These are phyloP conservation scores for Gibbula magus DNA, from an alignment of 2,888 invertebrate species.

Conservation along the genomic window DNA sequence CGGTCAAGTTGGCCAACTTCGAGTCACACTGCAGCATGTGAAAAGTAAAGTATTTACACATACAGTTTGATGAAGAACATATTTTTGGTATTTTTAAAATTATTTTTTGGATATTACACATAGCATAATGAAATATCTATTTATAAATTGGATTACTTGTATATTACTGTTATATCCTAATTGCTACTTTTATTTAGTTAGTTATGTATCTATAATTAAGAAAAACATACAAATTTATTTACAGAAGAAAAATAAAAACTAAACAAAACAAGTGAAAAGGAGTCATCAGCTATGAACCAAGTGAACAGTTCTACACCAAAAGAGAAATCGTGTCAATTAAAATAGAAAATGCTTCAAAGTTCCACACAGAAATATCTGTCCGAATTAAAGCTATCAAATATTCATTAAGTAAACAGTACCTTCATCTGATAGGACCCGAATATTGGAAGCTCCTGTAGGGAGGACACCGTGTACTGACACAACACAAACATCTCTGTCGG, in stretches of 20 bases:
- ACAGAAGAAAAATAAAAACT: too few relatives aligned
- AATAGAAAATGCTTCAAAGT: background rate
- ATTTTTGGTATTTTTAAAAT: background rate
- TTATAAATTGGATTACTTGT: too few relatives aligned
- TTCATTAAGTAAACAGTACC: constrained; percentile 48
- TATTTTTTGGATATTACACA: background rate
- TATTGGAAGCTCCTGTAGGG: constrained; percentile 60
- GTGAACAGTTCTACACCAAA: too few relatives aligned
- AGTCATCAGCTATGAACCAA: too few relatives aligned
- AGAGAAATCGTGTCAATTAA: background rate
- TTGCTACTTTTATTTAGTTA: too few relatives aligned
- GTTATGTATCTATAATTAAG: too few relatives aligned
- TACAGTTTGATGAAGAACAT: background rate
- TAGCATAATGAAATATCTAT: background rate
- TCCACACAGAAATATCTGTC: too few relatives aligned
- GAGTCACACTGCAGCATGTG: constrained; percentile 49
- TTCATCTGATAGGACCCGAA: constrained; percentile 68
- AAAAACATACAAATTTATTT: too few relatives aligned
- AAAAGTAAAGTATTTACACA: background rate
- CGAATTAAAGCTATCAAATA: too few relatives aligned
- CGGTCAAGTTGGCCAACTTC: constrained; percentile 51
- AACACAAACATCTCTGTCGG: constrained; percentile 64
- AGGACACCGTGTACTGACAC: constrained; percentile 65
- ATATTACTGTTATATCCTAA: too few relatives aligned
- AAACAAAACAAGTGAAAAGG: too few relatives aligned